Base-by-base conservation (phyloP, 2,888 invertebrate species). In the Drosophila sordidula region DNA sequence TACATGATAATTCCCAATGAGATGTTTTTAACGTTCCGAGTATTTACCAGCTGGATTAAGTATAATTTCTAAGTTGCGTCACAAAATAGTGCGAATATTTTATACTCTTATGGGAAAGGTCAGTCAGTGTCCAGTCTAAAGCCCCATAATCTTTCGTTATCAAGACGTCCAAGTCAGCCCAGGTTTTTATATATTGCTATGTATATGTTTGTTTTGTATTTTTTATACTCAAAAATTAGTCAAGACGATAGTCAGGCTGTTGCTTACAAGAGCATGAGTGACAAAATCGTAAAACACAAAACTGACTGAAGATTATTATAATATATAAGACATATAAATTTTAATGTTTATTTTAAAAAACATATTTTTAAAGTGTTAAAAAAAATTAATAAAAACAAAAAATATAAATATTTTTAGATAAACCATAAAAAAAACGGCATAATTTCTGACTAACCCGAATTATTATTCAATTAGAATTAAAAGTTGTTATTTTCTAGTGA, bases 1-100 rank as follows among this genome's bases (percentile, higher is more conserved):
- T 49, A 16, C 36, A 44, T 46, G 54, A 11, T 49, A 51, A 56
- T 62, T 52, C 25, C 39, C 22, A 12, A 16, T 38, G 14, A 44
- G 26, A 38, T 38, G 42, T 32, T 44, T 8, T 14, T 6, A 32
- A 5, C 2, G 12, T 26, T 39, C 18, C 1, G n/a, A 36, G 8
- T 42, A 25, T 12, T 62, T 16, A 38, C 6, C 29, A 22, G 4
- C 25, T 26, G 32, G 55, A 14, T 46, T 38, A 32, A 14, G 47
- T 29, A 45, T 26, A 16, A 11, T 32, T 32, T 9, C 9, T 14
- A 12, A 41, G 8, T 32, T 32, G 3, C 25, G 14, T n/a, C 16
- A 16, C 29, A 16, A 12, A 18, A 6, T 6, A 25, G 14, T 36
- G n/a, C n/a, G 39, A 26, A 26, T 29, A 6, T 18, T 11, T 8